phyloP scores from a whole-genome alignment of 2,113 vertebrate genomes.

The Coracopsis vasa region DNA sequence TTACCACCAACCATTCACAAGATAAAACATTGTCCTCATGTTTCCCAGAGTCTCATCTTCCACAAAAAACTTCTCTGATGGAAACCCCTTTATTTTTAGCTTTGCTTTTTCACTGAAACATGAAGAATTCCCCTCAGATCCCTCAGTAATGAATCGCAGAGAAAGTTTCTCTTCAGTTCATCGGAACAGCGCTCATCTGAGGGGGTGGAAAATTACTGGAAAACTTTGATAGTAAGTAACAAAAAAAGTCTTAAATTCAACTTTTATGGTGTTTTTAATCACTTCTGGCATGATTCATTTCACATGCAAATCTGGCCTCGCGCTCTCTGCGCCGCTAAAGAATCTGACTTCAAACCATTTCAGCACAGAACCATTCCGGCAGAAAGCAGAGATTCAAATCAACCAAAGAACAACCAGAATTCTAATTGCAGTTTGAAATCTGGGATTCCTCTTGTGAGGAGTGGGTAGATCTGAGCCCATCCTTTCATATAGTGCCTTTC shows the following conservation, averaged over 20 bases:
- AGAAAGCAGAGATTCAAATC: neutral
- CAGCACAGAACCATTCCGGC: neutral
- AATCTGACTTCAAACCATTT: slow-evolving; percentile 40
- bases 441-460: neutral
- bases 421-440: neutral
- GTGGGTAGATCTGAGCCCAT: neutral
- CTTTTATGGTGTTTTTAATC: slow-evolving; percentile 3
- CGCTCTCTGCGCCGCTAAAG: neutral
- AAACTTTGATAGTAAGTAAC: slow-evolving; percentile 25
- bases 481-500: accelerated
- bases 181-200: neutral
- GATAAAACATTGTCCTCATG: neutral
- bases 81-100: slow-evolving; percentile 39
- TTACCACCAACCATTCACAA: neutral
- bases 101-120: slow-evolving; percentile 36
- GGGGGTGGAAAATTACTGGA: slow-evolving; percentile 56
- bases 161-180: slow-evolving; percentile 24
- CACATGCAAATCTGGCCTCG: slow-evolving; percentile 52
- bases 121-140: slow-evolving; percentile 60
- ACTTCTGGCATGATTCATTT: slow-evolving; percentile 27
- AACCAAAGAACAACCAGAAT: neutral
- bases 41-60: neutral
- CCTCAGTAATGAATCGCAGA: slow-evolving; percentile 9
- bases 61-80: neutral
- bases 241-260: slow-evolving; percentile 21